Conservation (phyloP, 2,888 invertebrate genomes). For the Alitta virens region DNA sequence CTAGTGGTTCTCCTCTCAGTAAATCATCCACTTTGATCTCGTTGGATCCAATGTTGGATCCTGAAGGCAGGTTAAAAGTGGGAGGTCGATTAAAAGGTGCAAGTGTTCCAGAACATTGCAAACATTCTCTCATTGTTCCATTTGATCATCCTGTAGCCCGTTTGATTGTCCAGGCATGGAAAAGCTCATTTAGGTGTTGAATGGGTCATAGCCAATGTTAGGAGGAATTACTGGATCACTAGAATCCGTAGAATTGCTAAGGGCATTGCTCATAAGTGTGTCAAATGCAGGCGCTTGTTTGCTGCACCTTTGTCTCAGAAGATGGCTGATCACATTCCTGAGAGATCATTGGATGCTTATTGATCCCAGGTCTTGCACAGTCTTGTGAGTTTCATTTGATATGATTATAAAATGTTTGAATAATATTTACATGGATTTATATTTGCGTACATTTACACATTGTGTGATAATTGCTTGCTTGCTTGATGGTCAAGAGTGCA, state of each 20-base stretch:
- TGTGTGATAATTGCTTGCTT: too few relatives aligned
- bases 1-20: too few relatives aligned
- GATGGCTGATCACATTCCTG: conserved; percentile 32
- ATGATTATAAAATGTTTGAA: too few relatives aligned
- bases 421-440: too few relatives aligned
- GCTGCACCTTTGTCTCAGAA: conserved; percentile 11
- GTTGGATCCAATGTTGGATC: conserved; percentile 21
- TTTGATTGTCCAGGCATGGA: conserved; percentile 10
- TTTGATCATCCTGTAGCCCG: conserved; percentile 8
- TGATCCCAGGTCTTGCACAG: too few relatives aligned
- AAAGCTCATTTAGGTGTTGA: too few relatives aligned
- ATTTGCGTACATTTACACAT: too few relatives aligned
- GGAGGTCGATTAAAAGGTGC: conserved; percentile 18
- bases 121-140: conserved; percentile 19
- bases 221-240: conserved; percentile 23
- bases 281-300: conserved; percentile 13
- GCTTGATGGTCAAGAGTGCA: too few relatives aligned
- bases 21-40: too few relatives aligned
- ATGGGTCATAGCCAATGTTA: too few relatives aligned
- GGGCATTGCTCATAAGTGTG: conserved; percentile 13
- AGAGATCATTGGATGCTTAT: too few relatives aligned
- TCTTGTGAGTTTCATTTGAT: too few relatives aligned
- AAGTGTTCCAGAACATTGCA: conserved; percentile 2
- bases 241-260: conserved; percentile 1
- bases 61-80: conserved; percentile 19